Percentiles rank a stretch among this genome's conserved stretches.
Conservation (phyloP, 1,140 invertebrate genomes). For the Myzus persicae region DNA sequence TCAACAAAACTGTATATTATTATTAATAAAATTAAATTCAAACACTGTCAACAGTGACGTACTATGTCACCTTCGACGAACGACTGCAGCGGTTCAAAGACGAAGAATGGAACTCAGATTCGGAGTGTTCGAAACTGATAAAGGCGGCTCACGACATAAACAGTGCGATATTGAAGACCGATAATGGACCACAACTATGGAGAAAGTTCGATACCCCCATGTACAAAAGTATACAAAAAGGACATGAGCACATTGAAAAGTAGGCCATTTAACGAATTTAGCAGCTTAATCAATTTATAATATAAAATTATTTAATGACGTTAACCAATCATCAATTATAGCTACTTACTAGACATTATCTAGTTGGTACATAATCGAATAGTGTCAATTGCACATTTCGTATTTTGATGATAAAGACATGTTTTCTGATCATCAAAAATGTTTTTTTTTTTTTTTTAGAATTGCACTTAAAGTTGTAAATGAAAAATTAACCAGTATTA, state of each 20-base stretch:
- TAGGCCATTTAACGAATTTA: slow-evolving; percentile 64
- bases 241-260: slow-evolving; percentile 80
- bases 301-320: neutral
- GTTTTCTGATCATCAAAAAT: no score
- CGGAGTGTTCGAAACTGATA: slow-evolving; percentile 75
- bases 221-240: slow-evolving; percentile 74
- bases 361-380: neutral
- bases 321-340: neutral
- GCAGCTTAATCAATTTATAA: neutral
- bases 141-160: slow-evolving; percentile 77
- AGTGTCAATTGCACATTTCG: no score
- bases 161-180: slow-evolving; percentile 74
- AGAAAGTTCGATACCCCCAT: slow-evolving; percentile 75
- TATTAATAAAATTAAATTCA: slow-evolving; percentile 27
- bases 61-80: slow-evolving; percentile 73
- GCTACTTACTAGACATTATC: neutral
- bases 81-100: slow-evolving; percentile 72
- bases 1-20: neutral
- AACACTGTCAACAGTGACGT: slow-evolving; percentile 72
- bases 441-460: slow-evolving; percentile 65
- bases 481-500: slow-evolving; percentile 67
- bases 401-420: no score
- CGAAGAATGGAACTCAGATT: slow-evolving; percentile 69
- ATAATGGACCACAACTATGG: slow-evolving; percentile 80
- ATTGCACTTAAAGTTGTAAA: slow-evolving; percentile 75